Conservation (phyloP, 2,888 invertebrate species). For the Caenorhabditis wallacei region DNA sequence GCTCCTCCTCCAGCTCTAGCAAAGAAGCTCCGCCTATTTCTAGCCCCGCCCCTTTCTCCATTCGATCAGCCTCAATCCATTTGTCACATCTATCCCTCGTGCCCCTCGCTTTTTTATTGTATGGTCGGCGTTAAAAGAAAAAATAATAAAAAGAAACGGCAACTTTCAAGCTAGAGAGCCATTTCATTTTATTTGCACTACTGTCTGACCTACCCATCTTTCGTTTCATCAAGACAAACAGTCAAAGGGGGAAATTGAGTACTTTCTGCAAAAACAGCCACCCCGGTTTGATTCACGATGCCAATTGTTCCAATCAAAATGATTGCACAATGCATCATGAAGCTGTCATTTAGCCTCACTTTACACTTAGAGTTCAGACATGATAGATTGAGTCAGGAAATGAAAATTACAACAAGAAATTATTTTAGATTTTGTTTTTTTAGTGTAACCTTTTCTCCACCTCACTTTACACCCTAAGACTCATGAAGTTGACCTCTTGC, state of each 20-base stretch:
- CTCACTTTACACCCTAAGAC: constrained; percentile 24
- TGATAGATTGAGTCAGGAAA: neutral
- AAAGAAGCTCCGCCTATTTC: constrained; percentile 3
- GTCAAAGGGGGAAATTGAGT: constrained; percentile 9
- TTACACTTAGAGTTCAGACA: constrained; percentile 32
- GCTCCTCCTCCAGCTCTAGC: too few species aligned
- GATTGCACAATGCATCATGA: constrained; percentile 23
- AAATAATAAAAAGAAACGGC: constrained; percentile 5
- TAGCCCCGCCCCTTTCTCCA: constrained; percentile 24
- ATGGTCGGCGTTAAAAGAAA: constrained; percentile 15
- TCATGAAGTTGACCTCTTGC: constrained; percentile 21
- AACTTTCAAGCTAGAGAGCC: constrained; percentile 41
- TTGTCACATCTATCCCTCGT: constrained; percentile 1
- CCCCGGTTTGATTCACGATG: too few species aligned
- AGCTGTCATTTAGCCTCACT: constrained; percentile 25
- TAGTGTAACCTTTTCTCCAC: neutral
- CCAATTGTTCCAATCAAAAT: constrained; percentile 1
- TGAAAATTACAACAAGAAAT: too few species aligned
- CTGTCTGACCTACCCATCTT: constrained; percentile 49
- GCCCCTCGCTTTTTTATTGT: neutral
- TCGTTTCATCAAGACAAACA: constrained; percentile 53
- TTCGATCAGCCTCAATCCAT: constrained; percentile 10
- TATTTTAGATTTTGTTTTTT: neutral
- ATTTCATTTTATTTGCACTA: constrained; percentile 41
- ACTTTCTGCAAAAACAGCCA: constrained; percentile 26